Base-by-base conservation (phyloP, 2,888 invertebrate genomes). In the Dynastes grantii region DNA sequence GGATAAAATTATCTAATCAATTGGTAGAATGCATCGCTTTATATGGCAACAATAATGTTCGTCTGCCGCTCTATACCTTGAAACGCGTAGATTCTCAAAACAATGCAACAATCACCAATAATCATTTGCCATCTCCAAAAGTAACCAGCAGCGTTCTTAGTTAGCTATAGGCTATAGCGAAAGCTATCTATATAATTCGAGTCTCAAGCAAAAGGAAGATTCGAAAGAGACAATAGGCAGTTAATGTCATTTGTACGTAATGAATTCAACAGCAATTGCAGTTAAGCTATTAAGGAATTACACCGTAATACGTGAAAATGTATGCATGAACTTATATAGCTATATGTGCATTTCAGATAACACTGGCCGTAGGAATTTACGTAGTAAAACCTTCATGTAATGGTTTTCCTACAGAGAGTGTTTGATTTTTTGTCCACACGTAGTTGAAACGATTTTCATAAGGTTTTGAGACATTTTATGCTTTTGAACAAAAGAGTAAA, bases 61-160 rank as follows among this genome's bases (percentile, higher is more conserved):
- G 2, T 45, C 45, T 11, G 45, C 11, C 11, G 45, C 45, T 58
- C 55, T 58, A 58, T 22, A 58, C 55, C 22, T 11, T 1, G 9
- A 0, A 58, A 58, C 9, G 9, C 55, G 22, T 22, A 58, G 22
- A 58, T 22, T 16, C 22, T 27, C 22, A 8, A 58, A 6, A 58
- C 55, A 58, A 58, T 58, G n/a, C 55, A 58, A 22, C 55, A 58
- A 58, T 58, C 55, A 9, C 55, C 55, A 58, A 58, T 58, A 16
- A 58, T 16, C 55, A 58, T 58, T 58, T 58, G 55, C 55, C 55
- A 58, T 58, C 0, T 58, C 22, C 22, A 58, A 58, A 58, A 58
- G 55, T 2, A 58, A 16, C 6, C 55, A 5, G 22, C 13, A 22
- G 22, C 55, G 22, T 27, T 58, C 55, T 9, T 22, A 16, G 1